Conservation (phyloP, 2,797 vertebrate species). For the Staurois parvus region DNA sequence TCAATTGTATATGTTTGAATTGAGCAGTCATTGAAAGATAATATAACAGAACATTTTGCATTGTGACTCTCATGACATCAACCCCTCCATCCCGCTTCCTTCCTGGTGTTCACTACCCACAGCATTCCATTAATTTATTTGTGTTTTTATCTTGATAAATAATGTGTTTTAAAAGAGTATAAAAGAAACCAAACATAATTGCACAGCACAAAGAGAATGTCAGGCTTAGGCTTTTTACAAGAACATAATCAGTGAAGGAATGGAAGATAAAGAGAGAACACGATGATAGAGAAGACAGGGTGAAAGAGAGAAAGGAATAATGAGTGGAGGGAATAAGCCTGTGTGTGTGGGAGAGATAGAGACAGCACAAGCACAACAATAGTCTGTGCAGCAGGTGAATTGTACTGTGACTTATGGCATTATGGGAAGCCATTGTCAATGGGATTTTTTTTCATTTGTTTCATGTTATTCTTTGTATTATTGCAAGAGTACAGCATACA, state of each 20-base stretch:
- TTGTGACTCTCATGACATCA: slow-evolving; percentile 37
- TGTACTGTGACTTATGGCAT: slow-evolving; percentile 19
- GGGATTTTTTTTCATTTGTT: slow-evolving; percentile 36
- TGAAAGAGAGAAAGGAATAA: slow-evolving; percentile 32
- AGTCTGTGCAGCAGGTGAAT: slow-evolving; percentile 31
- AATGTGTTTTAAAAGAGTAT: slow-evolving; percentile 31
- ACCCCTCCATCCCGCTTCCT: background rate
- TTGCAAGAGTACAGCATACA: slow-evolving; percentile 10
- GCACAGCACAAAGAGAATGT: slow-evolving; percentile 30
- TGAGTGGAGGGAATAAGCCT: slow-evolving; percentile 17
- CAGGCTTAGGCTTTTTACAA: slow-evolving; percentile 29
- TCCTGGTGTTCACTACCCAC: slow-evolving; percentile 8
- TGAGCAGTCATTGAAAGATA: slow-evolving; percentile 33
- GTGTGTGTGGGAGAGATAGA: slow-evolving; percentile 39
- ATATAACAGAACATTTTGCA: slow-evolving; percentile 37
- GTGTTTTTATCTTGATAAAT: slow-evolving; percentile 24
- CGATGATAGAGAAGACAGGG: slow-evolving; percentile 17
- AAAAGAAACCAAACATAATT: slow-evolving; percentile 34
- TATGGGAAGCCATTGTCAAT: slow-evolving; percentile 28
- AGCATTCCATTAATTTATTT: slow-evolving; percentile 25
- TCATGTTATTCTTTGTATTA: slow-evolving; percentile 7
- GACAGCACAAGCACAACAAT: slow-evolving; percentile 40
- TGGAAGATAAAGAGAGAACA: slow-evolving; percentile 24
- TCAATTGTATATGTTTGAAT: slow-evolving; percentile 43
- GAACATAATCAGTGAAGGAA: slow-evolving; percentile 19